Base-by-base conservation (phyloP, 2,888 invertebrate species). In the Anodontia alba region DNA sequence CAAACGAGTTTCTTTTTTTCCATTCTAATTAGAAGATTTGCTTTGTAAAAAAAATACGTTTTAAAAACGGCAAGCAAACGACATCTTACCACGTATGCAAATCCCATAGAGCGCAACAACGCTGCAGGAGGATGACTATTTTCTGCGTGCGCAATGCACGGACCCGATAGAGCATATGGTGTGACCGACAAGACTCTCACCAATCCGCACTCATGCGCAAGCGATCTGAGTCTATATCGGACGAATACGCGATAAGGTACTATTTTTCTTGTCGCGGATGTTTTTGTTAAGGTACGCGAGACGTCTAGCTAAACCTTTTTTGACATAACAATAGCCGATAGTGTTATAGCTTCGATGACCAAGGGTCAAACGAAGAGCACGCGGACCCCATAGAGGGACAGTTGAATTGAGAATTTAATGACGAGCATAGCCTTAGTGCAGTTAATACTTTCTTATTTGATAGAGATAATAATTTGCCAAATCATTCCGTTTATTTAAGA, bases 1-100 rank as follows among this genome's bases (percentile, higher is more conserved):
- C 33, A 62, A 62, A 62, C n/a, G n/a, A n/a, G n/a, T 62, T 62
- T 33, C 31, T 15, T 29, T 33, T 62, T 62, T 62, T 33, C 31
- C 26, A 33, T 62, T 33, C 62, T 33, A 62, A 62, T 62, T 62
- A 62, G 62, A 62, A 33, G 62, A 62, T 62, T 62, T 62, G 62
- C 62, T 29, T 20, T 62, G 62, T 62, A 62, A 62, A 1, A 62
- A 5, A 33, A 62, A 33, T 10, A 62, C 33, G 1, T 31, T 33
- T 38, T 38, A 8, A 5, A 38, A 38, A 38, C 38, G n/a, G n/a
- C n/a, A n/a, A n/a, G n/a, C n/a, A n/a, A n/a, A n/a, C n/a, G n/a
- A n/a, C n/a, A n/a, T n/a, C n/a, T n/a, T n/a, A n/a, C n/a, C n/a
- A n/a, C n/a, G n/a, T n/a, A n/a, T n/a, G n/a, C n/a, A n/a, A n/a